phyloP scores from a whole-genome alignment of 2,888 invertebrate genomes.

The Xylophagus ater region DNA sequence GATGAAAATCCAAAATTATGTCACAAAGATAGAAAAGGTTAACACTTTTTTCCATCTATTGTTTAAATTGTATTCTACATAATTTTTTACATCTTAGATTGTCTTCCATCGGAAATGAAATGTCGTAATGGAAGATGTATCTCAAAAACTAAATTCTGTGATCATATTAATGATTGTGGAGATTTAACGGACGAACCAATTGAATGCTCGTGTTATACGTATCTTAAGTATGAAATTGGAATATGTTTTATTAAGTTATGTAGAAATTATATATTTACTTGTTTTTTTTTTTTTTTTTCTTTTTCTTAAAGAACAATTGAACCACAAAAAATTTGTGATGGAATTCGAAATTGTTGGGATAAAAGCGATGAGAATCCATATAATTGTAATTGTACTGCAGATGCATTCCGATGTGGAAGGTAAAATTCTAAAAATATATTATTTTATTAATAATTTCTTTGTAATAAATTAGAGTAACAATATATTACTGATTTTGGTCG shows the following conservation, averaged over 20 bases:
- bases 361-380: conserved; percentile 61
- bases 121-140: conserved; percentile 59
- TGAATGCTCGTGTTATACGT: conserved; percentile 52
- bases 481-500: not conserved
- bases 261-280: conserved; percentile 1
- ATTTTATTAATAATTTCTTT: not conserved
- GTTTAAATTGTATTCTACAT: conserved; percentile 4
- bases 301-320: conserved; percentile 42
- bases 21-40: conserved; percentile 15
- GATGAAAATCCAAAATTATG: conserved; percentile 47
- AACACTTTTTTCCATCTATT: not conserved
- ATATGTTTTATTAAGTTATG: not conserved
- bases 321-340: conserved; percentile 64
- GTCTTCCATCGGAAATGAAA: conserved; percentile 50
- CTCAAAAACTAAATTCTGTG: conserved; percentile 55
- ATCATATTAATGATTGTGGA: conserved; percentile 55
- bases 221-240: conserved; percentile 41
- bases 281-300: not conserved
- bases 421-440: conserved; percentile 26
- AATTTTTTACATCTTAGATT: conserved; percentile 43
- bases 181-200: conserved; percentile 63
- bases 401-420: conserved; percentile 44
- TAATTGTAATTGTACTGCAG: conserved; percentile 49
- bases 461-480: not conserved
- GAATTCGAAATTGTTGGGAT: conserved; percentile 62